A percentile compares a stretch with the other conserved stretches of the same genome.
phyloP scores from a whole-genome alignment of 2,888 invertebrate genomes.

The Papilio demoleus region DNA sequence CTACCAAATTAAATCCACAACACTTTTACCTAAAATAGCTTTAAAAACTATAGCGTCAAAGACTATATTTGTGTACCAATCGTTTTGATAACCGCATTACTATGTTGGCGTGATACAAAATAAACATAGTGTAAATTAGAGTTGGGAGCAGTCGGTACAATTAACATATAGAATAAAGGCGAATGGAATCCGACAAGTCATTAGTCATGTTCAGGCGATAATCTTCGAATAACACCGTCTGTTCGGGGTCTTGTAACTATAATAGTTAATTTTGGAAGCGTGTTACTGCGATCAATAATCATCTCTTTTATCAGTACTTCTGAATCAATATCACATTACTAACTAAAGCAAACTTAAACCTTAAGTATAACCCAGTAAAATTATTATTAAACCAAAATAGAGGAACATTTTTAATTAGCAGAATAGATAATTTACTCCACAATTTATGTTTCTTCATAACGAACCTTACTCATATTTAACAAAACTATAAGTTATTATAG shows the following conservation, averaged over 20 bases:
- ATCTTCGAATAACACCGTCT: slow-evolving; percentile 77
- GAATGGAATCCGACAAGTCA: slow-evolving; percentile 65
- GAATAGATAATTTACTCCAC: too few species aligned
- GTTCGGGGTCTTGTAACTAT: slow-evolving; percentile 48
- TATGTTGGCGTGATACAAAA: slow-evolving; percentile 62
- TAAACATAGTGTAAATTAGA: slow-evolving; percentile 79
- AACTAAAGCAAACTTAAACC: too few species aligned
- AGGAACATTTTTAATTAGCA: too few species aligned
- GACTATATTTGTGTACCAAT: slow-evolving; percentile 29
- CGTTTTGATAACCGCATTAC: slow-evolving; percentile 35
- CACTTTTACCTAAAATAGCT: background rate
- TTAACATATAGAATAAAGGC: slow-evolving; percentile 71
- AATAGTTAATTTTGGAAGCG: background rate
- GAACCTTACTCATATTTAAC: too few species aligned
- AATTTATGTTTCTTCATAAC: too few species aligned
- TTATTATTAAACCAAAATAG: too few species aligned
- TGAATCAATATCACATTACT: too few species aligned
- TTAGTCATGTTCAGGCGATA: slow-evolving; percentile 79
- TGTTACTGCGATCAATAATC: background rate
- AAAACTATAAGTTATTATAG: too few species aligned
- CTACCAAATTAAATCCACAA: slow-evolving; percentile 43
- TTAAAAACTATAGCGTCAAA: slow-evolving; percentile 40
- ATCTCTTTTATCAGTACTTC: too few species aligned
- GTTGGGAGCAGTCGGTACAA: slow-evolving; percentile 71
- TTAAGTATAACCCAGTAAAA: too few species aligned